Conservation (phyloP, 2,113 vertebrate genomes). For the Isichthys henryi region DNA sequence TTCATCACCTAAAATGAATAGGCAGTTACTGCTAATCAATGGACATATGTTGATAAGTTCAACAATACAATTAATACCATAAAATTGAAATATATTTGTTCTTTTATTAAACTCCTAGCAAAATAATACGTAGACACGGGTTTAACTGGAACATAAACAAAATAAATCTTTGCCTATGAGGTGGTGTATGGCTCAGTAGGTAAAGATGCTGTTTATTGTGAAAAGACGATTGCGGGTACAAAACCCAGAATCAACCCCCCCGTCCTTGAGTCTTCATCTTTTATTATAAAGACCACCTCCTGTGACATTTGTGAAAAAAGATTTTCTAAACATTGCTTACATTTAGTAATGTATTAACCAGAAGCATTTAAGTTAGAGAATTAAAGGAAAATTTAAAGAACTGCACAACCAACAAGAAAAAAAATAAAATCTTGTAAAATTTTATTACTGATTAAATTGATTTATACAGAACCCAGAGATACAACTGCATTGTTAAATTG, state of each 20-base stretch:
- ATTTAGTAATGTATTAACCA: background rate
- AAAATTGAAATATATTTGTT: background rate
- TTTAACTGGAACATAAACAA: background rate
- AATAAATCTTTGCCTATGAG: rapidly evolving
- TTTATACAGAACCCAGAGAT: background rate
- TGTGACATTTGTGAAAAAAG: background rate
- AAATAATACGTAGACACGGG: background rate
- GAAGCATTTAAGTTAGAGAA: background rate
- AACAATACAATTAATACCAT: background rate
- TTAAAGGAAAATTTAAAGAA: background rate
- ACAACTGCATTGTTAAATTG: background rate
- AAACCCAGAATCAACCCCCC: background rate
- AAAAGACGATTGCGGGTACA: rapidly evolving
- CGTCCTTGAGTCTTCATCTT: background rate
- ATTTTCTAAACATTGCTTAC: background rate
- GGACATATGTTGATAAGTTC: too few species aligned
- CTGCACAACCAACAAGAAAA: background rate
- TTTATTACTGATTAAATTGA: background rate
- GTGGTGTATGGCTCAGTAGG: background rate
- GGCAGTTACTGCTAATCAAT: too few species aligned
- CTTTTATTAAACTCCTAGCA: background rate
- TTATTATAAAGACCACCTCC: background rate
- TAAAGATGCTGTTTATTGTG: background rate
- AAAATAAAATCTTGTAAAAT: background rate
- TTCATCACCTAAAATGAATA: too few species aligned